These are phyloP conservation scores for Pyrrhosoma nymphula DNA, from an alignment of 2,888 invertebrate genomes.

Conservation along the genomic window DNA sequence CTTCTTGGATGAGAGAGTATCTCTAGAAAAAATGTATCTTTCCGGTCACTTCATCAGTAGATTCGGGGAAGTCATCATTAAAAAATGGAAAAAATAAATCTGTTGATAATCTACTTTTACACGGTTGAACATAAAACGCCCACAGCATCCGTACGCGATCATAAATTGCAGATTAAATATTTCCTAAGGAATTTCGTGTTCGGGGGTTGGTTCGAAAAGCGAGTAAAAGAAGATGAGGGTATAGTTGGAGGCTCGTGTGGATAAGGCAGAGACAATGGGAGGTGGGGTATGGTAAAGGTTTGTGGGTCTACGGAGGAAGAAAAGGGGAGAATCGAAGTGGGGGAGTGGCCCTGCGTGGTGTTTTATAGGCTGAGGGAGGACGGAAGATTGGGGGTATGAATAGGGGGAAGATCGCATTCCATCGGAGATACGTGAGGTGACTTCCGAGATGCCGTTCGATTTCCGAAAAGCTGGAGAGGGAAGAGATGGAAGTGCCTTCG, in stretches of 20 bases:
- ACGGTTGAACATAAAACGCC: neutral
- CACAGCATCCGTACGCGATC: neutral
- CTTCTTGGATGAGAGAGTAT: no score
- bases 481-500: neutral
- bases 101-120: no score
- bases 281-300: no score
- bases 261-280: no score
- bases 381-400: neutral
- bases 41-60: no score
- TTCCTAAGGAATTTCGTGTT: neutral
- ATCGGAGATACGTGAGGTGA: slow-evolving; percentile 53
- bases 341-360: neutral
- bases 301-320: neutral
- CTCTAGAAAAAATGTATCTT: no score
- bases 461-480: slow-evolving; percentile 58
- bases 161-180: neutral
- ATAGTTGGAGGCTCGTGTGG: neutral
- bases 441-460: slow-evolving; percentile 51
- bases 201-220: neutral
- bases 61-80: no score
- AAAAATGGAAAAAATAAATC: no score
- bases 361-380: neutral
- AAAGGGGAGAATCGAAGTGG: neutral
- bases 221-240: neutral
- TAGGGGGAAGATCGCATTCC: slow-evolving; percentile 52